A percentile compares a stretch with the other conserved stretches of the same genome.
phyloP scores from a whole-genome alignment of 2,888 invertebrate species.

The Antitype chi region DNA sequence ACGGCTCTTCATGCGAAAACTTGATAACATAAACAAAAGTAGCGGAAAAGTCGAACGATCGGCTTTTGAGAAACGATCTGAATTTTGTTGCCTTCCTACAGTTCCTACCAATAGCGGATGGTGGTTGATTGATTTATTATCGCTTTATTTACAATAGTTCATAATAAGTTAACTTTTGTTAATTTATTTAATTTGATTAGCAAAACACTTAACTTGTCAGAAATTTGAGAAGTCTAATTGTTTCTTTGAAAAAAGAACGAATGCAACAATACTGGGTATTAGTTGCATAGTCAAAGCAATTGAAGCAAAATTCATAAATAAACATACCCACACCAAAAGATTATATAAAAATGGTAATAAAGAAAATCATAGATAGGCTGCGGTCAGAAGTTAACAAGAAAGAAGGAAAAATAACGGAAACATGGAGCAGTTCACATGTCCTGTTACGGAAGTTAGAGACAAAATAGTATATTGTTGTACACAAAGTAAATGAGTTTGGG shows the following conservation, averaged over 20 bases:
- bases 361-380: background rate
- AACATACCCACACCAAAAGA: background rate
- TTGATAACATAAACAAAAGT: slow-evolving; percentile 74
- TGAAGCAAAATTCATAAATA: background rate
- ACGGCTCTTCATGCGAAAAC: slow-evolving; percentile 77
- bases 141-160: slow-evolving; percentile 4
- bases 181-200: slow-evolving; percentile 13
- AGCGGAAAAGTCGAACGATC: slow-evolving; percentile 54
- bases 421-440: slow-evolving; percentile 9
- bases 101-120: background rate
- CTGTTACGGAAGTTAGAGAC: slow-evolving; percentile 25
- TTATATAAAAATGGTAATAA: background rate
- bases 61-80: slow-evolving; percentile 56
- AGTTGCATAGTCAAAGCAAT: background rate
- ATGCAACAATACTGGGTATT: background rate
- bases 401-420: slow-evolving; percentile 22
- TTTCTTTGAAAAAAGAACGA: background rate
- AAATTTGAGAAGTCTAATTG: background rate
- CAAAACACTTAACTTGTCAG: background rate
- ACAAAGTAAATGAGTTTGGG: slow-evolving; percentile 17
- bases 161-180: background rate
- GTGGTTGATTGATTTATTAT: slow-evolving; percentile 37
- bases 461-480: slow-evolving; percentile 16
- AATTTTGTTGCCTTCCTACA: slow-evolving; percentile 43
- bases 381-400: background rate